phyloP scores from a whole-genome alignment of 2,113 vertebrate species.

The Ancistrus triradiatus region DNA sequence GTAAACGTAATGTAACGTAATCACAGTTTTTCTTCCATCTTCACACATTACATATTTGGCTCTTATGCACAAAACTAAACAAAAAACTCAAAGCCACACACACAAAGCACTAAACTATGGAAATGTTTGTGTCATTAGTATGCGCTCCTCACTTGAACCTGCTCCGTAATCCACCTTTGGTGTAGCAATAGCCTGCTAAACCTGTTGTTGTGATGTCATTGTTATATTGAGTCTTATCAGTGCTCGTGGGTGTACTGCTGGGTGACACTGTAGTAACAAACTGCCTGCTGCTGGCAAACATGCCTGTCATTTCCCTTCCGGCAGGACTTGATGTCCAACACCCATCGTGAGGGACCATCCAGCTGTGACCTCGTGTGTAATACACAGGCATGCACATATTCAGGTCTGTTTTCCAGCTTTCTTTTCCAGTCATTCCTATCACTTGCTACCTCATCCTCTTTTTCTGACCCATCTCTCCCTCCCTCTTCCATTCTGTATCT shows the following conservation, averaged over 20 bases:
- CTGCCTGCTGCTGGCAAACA: slow-evolving; percentile 16
- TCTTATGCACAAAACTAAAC: too few relatives aligned
- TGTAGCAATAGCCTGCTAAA: background rate
- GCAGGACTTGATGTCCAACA: slow-evolving; percentile 22
- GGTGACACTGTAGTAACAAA: background rate
- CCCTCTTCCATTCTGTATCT: slow-evolving; percentile 22
- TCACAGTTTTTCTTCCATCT: too few relatives aligned
- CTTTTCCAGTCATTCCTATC: slow-evolving; percentile 40
- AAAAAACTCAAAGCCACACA: too few relatives aligned
- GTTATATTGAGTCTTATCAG: background rate
- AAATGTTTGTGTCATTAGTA: slow-evolving; percentile 1
- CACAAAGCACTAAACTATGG: too few relatives aligned
- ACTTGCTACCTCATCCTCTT: background rate
- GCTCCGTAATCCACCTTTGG: background rate
- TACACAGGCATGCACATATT: slow-evolving; percentile 21
- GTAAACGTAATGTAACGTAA: too few relatives aligned
- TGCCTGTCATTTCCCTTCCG: slow-evolving; percentile 20
- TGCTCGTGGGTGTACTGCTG: background rate
- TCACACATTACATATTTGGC: too few relatives aligned
- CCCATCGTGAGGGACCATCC: slow-evolving; percentile 19
- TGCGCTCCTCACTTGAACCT: background rate
- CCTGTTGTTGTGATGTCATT: background rate
- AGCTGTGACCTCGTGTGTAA: slow-evolving; percentile 21
- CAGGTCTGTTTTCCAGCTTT: slow-evolving; percentile 11
- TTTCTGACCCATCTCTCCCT: background rate